A percentile compares a stretch with the other conserved stretches of the same genome.
Conservation (phyloP, 2,113 vertebrate genomes). For the Lanius collurio region DNA sequence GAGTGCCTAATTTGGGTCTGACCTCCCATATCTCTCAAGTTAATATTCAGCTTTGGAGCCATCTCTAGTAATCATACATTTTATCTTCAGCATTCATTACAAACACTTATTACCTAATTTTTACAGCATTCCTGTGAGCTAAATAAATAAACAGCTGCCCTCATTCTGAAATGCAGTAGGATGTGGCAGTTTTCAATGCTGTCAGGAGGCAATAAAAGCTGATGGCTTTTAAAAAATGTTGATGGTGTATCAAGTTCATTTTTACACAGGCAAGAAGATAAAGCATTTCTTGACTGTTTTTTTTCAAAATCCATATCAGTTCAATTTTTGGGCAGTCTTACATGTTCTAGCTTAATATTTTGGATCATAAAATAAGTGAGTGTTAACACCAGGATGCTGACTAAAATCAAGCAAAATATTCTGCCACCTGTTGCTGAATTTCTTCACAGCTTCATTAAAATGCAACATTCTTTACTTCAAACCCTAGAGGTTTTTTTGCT, state of each 20-base stretch:
- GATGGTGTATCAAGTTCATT: conserved; percentile 6
- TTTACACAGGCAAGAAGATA: background rate
- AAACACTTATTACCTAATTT: background rate
- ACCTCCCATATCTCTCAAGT: background rate
- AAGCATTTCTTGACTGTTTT: background rate
- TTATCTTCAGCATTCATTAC: background rate
- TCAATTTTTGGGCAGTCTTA: background rate
- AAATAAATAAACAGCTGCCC: background rate
- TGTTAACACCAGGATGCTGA: background rate
- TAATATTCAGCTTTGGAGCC: background rate
- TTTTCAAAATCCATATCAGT: background rate
- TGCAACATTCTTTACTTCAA: background rate
- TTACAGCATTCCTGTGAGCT: background rate
- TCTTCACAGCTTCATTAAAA: background rate
- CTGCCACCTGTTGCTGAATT: background rate
- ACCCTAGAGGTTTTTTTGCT: background rate
- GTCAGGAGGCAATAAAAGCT: background rate
- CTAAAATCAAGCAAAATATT: background rate
- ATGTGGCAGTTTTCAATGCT: background rate
- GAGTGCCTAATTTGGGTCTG: background rate
- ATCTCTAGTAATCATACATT: background rate
- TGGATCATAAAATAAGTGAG: background rate
- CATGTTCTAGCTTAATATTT: background rate
- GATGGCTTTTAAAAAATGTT: conserved; percentile 28
- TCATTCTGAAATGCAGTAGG: background rate